These are phyloP conservation scores for Tragelaphus strepsiceros DNA, from an alignment of 2,113 vertebrate genomes.

Conservation along the genomic window DNA sequence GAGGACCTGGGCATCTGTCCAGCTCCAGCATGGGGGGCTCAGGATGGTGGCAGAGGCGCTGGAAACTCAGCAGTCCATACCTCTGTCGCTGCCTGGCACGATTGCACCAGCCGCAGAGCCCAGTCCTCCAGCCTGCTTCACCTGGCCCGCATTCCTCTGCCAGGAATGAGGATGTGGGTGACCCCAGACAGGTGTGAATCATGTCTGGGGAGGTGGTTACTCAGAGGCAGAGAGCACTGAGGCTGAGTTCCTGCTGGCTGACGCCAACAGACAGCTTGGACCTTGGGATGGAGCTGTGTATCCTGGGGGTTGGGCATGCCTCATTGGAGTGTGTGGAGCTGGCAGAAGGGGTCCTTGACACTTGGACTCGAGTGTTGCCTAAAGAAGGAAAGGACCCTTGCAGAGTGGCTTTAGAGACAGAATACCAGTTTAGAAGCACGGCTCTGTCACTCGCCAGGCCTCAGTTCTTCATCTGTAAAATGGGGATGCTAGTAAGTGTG, in stretches of 20 bases:
- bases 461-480: not conserved
- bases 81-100: not conserved
- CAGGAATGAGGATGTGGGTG: constrained; percentile 55
- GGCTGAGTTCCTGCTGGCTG: not conserved
- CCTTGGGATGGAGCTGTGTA: not conserved
- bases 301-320: no score
- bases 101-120: not conserved
- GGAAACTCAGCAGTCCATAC: not conserved
- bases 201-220: constrained; percentile 58
- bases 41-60: not conserved
- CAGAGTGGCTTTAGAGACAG: not conserved
- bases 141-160: not conserved
- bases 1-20: not conserved
- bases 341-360: not conserved
- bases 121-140: not conserved
- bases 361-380: rapidly evolving
- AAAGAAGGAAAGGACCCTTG: rapidly evolving
- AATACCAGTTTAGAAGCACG: rapidly evolving
- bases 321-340: rapidly evolving
- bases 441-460: not conserved
- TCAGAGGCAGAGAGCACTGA: not conserved
- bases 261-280: not conserved
- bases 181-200: constrained; percentile 64
- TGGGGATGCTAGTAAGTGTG: rapidly evolving
- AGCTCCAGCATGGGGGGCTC: not conserved